Base-by-base conservation (phyloP, 2,888 invertebrate genomes). In the Andrena flavipes region DNA sequence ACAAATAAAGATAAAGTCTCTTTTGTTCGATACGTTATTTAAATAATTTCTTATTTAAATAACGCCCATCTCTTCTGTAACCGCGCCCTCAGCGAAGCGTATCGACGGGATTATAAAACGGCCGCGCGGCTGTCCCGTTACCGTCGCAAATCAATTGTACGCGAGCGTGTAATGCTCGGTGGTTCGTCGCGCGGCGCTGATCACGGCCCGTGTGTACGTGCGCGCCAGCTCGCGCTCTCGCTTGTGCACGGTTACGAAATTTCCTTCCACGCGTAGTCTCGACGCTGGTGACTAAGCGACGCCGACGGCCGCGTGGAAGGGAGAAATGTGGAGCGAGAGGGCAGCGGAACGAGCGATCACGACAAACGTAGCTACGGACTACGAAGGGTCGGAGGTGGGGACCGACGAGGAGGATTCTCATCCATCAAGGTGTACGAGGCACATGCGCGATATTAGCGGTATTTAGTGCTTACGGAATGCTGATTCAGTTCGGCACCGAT, bases 401-500 rank as follows among this genome's bases (percentile, higher is more conserved):
- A 77, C 63, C 59, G 56, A 29, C 42, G 63, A 29, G 69, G 65
- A 54, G 73, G 81, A 82, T 84, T 71, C 82, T 77, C 80, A 84
- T 87, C 78, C 81, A 84, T 83, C 87, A 82, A 80, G 76, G 84
- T 82, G 81, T 81, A 70, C 73, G 84, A 80, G 77, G 84, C 84
- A 76, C 76, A 76, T 71, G 86, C 84, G 82, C 87, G 89, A 90
- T 87, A 89, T 86, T 88, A 86, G 86, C 85, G 82, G 88, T 88
- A 90, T 88, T 90, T 89, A 87, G 89, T 86, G 89, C 86, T 85
- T 82, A 82, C 85, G 77, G 81, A 87, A 86, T 88, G 90, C 90
- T 91, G 91, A 91, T 90, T 91, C 90, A 88, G 88, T 87, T 87
- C 88, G 89, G 89, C 90, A 85, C 87, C 89, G 86, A 90, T 89